Conservation (phyloP, 53 echinoderm and acorn worm genomes). For the Apostichopus leukothele region DNA sequence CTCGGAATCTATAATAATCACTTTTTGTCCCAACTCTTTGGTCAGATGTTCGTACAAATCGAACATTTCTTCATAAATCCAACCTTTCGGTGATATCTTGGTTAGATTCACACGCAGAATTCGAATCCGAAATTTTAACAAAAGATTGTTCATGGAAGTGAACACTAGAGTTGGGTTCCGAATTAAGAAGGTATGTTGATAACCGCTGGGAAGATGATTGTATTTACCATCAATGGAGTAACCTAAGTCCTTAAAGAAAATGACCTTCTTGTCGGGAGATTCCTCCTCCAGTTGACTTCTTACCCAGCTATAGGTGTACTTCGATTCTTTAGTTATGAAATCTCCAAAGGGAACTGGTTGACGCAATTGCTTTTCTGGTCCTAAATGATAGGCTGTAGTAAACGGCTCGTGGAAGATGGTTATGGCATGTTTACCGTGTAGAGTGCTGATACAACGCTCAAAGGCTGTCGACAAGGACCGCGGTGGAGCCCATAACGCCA, state of each 20-base stretch:
- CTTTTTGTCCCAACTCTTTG: constrained; percentile 65
- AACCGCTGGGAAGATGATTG: constrained; percentile 76
- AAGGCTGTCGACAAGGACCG: constrained; percentile 94
- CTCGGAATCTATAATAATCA: constrained; percentile 85
- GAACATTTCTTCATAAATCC: constrained; percentile 78
- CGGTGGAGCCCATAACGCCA: constrained; percentile 91
- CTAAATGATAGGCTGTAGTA: constrained; percentile 82
- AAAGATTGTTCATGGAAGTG: constrained; percentile 68
- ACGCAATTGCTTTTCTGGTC: constrained; percentile 78
- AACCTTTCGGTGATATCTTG: constrained; percentile 48
- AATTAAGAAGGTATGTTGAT: constrained; percentile 89
- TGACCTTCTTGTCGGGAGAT: constrained; percentile 53
- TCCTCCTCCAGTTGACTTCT: constrained; percentile 68
- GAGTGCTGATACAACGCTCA: constrained; percentile 87
- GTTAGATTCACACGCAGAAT: constrained; percentile 53
- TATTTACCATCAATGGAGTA: constrained; percentile 79
- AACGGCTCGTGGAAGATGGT: constrained; percentile 80
- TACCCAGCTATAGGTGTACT: constrained; percentile 73
- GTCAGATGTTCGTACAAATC: constrained; percentile 71
- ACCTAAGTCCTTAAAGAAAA: constrained; percentile 89
- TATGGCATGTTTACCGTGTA: constrained; percentile 52
- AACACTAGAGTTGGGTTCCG: constrained; percentile 84
- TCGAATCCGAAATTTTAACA: constrained; percentile 62
- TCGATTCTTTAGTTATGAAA: constrained; percentile 56
- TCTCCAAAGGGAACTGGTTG: constrained; percentile 34